Evolutionary conservation across 2,888 invertebrate species (phyloP).

Genomic region (Sthenelais limicola): DNA sequence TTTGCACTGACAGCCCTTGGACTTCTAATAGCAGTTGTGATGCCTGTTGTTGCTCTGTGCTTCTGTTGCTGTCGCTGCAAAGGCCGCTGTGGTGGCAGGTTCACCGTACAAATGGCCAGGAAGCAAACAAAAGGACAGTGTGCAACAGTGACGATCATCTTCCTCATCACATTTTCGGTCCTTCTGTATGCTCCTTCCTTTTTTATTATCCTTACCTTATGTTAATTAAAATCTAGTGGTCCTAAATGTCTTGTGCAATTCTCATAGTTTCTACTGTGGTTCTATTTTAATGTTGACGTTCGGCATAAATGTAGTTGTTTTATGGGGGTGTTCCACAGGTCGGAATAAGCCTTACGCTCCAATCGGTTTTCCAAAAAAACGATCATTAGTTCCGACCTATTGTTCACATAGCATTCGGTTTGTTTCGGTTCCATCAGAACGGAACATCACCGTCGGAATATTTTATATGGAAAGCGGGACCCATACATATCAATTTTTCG

Average conservation of each 20-base stretch:
- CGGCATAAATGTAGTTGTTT: too few species aligned
- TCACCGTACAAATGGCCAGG: neutral
- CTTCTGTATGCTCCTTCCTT: neutral
- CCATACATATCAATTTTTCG: too few species aligned
- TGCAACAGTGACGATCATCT: neutral
- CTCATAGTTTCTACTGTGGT: too few species aligned
- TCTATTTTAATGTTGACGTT: too few species aligned
- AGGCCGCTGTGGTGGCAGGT: neutral
- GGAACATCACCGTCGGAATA: too few species aligned
- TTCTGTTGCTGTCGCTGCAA: slow-evolving; percentile 12
- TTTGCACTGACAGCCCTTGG: neutral
- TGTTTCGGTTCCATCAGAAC: too few species aligned
- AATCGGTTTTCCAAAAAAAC: too few species aligned
- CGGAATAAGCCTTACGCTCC: too few species aligned
- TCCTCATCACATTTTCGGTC: neutral
- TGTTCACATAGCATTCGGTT: too few species aligned
- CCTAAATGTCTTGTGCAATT: neutral
- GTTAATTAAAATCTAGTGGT: neutral
- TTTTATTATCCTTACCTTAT: neutral
- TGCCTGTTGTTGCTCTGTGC: neutral
- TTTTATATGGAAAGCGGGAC: too few species aligned
- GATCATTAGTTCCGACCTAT: too few species aligned
- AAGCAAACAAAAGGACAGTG: neutral
- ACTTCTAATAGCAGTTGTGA: neutral
- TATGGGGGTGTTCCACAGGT: too few species aligned